phyloP scores from a whole-genome alignment of 2,888 invertebrate genomes.

The Phoenoteleia sp. region DNA sequence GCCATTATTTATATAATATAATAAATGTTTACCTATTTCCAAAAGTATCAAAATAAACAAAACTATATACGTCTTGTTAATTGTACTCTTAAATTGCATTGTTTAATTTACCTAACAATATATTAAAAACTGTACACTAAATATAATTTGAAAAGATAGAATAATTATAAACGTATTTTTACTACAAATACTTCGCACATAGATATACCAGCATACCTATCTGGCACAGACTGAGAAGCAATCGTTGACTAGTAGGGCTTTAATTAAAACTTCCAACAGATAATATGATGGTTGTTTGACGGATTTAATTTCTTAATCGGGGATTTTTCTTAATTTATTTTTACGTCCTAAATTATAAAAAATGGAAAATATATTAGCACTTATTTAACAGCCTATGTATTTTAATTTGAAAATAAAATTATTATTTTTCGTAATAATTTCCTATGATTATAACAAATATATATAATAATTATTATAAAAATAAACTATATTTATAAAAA shows the following conservation, averaged over 20 bases:
- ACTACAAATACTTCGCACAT: constrained; percentile 19
- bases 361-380: background rate
- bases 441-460: no score
- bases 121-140: no score
- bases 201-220: constrained; percentile 44
- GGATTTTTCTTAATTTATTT: background rate
- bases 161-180: constrained; percentile 1
- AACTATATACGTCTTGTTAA: constrained; percentile 77
- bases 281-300: constrained; percentile 34
- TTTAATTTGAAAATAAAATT: no score
- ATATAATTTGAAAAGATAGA: no score
- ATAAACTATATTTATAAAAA: background rate
- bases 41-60: constrained; percentile 78
- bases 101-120: no score
- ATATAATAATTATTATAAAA: background rate
- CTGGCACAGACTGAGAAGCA: constrained; percentile 51
- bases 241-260: constrained; percentile 59
- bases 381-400: no score
- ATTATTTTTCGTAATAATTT: no score
- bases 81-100: no score
- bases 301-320: background rate
- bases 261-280: constrained; percentile 65
- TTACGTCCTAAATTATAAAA: background rate
- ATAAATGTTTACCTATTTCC: constrained; percentile 79
- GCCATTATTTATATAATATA: background rate